Conservation (phyloP, 2,797 vertebrate genomes). For the Discoglossus pictus region DNA sequence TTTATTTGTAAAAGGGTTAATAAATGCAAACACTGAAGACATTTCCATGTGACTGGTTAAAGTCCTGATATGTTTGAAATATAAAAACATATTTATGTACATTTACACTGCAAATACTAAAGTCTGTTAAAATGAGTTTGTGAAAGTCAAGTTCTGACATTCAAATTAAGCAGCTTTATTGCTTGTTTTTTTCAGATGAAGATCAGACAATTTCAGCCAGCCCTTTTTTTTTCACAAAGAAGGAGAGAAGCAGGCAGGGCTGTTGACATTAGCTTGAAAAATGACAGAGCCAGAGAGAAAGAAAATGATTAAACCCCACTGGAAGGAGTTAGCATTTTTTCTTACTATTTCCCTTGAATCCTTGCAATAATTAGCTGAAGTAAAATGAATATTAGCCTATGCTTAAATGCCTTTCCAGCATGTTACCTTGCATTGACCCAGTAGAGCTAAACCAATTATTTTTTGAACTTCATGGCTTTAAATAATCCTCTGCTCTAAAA, state of each 20-base stretch:
- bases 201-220: background rate
- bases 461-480: conserved; percentile 83
- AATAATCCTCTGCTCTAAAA: conserved; percentile 83
- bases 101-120: no score
- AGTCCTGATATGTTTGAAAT: no score
- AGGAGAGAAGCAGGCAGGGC: background rate
- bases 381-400: conserved; percentile 81
- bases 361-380: conserved; percentile 76
- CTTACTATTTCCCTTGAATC: conserved; percentile 61
- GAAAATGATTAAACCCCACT: conserved; percentile 47
- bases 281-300: conserved; percentile 35
- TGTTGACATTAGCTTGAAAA: conserved; percentile 39
- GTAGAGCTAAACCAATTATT: conserved; percentile 81
- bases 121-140: no score
- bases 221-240: background rate
- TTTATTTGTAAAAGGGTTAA: no score
- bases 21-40: no score
- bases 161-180: no score
- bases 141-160: no score
- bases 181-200: background rate
- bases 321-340: conserved; percentile 56
- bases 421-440: conserved; percentile 75
- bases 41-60: no score
- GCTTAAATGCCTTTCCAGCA: conserved; percentile 75
- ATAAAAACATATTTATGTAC: no score